These are phyloP conservation scores for Bradypodion ventrale DNA, from an alignment of 2,797 vertebrate species.

Conservation along the genomic window DNA sequence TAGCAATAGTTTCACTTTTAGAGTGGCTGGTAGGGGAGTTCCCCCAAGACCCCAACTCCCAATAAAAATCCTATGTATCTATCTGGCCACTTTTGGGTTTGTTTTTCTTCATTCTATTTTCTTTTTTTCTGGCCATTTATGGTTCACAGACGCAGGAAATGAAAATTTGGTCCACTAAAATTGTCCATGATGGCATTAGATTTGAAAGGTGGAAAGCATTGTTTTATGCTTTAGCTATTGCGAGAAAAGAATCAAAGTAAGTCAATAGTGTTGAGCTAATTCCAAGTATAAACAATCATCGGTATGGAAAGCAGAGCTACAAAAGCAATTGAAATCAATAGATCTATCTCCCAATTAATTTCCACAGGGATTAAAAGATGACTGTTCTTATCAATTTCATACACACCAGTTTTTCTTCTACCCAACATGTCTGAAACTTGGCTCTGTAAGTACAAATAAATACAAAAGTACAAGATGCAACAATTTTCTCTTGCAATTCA, in stretches of 20 bases:
- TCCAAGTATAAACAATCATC: slow-evolving; percentile 33
- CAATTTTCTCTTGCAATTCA: slow-evolving; percentile 46
- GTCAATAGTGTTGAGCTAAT: neutral
- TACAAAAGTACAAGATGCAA: slow-evolving; percentile 31
- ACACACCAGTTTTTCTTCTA: slow-evolving; percentile 42
- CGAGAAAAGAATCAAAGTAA: neutral
- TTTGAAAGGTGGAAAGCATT: too few species aligned
- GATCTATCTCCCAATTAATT: slow-evolving; percentile 59
- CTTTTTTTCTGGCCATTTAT: too few species aligned
- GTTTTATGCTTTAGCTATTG: neutral
- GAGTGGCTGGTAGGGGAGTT: too few species aligned
- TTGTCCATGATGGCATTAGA: too few species aligned
- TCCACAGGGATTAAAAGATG: slow-evolving; percentile 48
- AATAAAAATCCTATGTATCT: too few species aligned
- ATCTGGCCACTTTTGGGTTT: too few species aligned
- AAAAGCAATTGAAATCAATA: slow-evolving; percentile 56
- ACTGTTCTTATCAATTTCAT: slow-evolving; percentile 41
- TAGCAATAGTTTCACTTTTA: too few species aligned
- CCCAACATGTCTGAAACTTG: slow-evolving; percentile 41
- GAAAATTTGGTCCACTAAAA: too few species aligned
- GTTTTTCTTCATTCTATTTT: too few species aligned
- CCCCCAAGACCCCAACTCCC: too few species aligned
- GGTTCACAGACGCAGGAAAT: too few species aligned
- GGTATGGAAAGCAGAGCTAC: slow-evolving; percentile 44
- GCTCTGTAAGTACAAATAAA: slow-evolving; percentile 47